Evolutionary conservation across 2,888 invertebrate species (phyloP).

Genomic region (Nasonovia ribisnigri): DNA sequence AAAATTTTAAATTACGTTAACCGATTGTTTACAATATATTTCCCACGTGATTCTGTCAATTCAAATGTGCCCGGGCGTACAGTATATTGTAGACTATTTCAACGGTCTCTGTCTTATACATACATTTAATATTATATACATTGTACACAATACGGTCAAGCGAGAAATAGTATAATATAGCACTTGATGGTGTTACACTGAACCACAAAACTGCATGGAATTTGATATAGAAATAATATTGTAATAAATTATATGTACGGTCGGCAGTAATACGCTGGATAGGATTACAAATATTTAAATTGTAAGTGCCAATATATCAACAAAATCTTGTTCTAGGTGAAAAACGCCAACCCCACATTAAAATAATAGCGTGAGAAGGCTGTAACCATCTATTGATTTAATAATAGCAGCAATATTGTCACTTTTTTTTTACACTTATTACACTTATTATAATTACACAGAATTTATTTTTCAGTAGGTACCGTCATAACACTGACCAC

Average conservation of each 20-base stretch:
- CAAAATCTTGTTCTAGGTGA: no score
- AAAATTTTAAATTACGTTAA: conserved; percentile 45
- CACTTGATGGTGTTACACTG: not conserved
- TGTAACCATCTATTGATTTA: no score
- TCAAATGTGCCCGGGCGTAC: not conserved
- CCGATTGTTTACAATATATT: conserved; percentile 56
- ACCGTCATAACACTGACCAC: no score
- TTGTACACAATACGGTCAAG: not conserved
- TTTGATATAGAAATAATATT: not conserved
- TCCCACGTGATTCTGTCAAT: conserved; percentile 41
- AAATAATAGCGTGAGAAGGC: no score
- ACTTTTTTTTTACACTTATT: no score
- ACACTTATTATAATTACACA: no score
- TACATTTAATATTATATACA: not conserved
- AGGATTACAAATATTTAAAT: not conserved
- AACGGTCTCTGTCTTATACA: not conserved
- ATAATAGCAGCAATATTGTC: no score
- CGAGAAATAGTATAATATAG: not conserved
- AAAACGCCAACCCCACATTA: no score
- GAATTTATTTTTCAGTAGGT: no score
- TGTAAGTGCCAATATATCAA: no score
- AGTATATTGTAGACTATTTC: not conserved
- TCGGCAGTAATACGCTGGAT: not conserved
- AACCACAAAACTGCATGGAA: not conserved
- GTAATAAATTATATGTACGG: not conserved